These are phyloP conservation scores for Agrochola lota DNA, from an alignment of 2,888 invertebrate species.

Conservation along the genomic window DNA sequence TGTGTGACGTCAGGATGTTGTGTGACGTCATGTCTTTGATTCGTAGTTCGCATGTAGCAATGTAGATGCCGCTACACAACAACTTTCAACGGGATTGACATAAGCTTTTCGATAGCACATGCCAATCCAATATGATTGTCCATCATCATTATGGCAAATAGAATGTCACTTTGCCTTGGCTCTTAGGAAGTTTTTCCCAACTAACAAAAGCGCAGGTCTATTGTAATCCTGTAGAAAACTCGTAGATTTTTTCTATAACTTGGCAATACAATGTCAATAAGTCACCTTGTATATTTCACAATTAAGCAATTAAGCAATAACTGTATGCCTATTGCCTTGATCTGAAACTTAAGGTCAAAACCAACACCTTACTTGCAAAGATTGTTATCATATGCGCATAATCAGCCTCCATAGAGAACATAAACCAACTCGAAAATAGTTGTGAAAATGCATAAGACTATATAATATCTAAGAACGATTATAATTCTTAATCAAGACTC, in stretches of 20 bases:
- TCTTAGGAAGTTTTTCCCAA: too few relatives aligned
- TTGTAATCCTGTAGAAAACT: neutral
- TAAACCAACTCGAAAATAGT: neutral
- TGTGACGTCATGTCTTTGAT: too few relatives aligned
- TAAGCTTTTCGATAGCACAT: too few relatives aligned
- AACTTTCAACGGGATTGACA: too few relatives aligned
- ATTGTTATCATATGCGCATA: conserved; percentile 5
- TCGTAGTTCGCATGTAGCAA: too few relatives aligned
- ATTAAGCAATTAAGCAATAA: neutral
- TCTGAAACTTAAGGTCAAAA: conserved; percentile 13
- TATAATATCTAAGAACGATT: neutral
- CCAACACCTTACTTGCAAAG: neutral
- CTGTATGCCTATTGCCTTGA: conserved; percentile 5
- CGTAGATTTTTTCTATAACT: neutral
- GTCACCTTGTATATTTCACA: neutral
- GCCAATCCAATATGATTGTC: too few relatives aligned
- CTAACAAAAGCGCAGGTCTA: too few relatives aligned
- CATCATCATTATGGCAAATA: too few relatives aligned
- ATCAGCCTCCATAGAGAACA: neutral
- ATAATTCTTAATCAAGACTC: too few relatives aligned
- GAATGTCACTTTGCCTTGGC: too few relatives aligned
- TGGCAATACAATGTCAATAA: neutral
- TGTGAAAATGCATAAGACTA: neutral
- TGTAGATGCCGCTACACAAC: too few relatives aligned
- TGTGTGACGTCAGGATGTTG: too few relatives aligned